Evolutionary conservation across 2,888 invertebrate species (phyloP).

Genomic region (Deilephila porcellus): DNA sequence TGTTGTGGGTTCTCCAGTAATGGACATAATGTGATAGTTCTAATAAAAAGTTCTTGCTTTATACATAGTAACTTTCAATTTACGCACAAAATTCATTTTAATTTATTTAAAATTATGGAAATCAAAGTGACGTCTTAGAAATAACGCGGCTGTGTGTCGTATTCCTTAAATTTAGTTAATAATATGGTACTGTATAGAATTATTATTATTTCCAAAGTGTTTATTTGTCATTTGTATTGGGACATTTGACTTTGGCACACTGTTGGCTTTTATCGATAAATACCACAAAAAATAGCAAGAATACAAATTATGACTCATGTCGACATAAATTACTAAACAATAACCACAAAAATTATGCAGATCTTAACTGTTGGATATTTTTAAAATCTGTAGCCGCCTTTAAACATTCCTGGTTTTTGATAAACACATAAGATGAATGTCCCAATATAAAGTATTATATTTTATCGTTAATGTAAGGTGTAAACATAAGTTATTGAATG

Average conservation of each 20-base stretch:
- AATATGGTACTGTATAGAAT: constrained; percentile 31
- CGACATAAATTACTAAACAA: too few relatives aligned
- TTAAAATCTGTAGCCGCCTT: background rate
- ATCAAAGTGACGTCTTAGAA: background rate
- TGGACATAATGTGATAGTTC: background rate
- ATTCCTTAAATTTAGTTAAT: constrained; percentile 32
- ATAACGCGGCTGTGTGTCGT: background rate
- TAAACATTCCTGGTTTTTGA: constrained; percentile 15
- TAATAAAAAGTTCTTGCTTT: too few relatives aligned
- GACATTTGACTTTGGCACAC: constrained; percentile 28
- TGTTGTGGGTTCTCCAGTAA: background rate
- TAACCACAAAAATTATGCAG: too few relatives aligned
- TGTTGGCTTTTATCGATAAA: too few relatives aligned
- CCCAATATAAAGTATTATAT: constrained; percentile 34
- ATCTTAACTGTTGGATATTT: background rate
- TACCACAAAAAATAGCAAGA: too few relatives aligned
- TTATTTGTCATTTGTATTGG: constrained; percentile 40
- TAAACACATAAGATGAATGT: constrained; percentile 30
- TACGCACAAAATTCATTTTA: background rate
- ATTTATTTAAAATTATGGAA: background rate
- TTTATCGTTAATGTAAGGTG: constrained; percentile 31
- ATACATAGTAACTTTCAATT: too few relatives aligned
- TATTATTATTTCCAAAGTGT: constrained; percentile 39
- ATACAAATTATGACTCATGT: too few relatives aligned
- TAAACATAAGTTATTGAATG: constrained; percentile 58